Conservation (phyloP, 2,888 invertebrate genomes). For the Dryadula phaetusa region DNA sequence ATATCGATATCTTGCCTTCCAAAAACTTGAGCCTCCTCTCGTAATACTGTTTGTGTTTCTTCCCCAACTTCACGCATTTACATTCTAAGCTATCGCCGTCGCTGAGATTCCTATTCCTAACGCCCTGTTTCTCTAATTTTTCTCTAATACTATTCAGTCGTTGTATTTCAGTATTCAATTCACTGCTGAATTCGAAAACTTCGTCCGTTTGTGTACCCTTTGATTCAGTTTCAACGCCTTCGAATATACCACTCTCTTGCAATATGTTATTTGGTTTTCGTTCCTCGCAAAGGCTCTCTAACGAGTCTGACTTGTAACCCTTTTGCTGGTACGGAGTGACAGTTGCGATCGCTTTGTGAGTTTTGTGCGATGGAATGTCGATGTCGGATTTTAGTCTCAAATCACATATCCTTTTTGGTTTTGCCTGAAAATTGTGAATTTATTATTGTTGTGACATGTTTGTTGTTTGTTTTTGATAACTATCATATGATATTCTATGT, state of each 20-base stretch:
- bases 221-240: constrained; percentile 81
- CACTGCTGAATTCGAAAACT: constrained; percentile 78
- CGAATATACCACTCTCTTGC: constrained; percentile 90
- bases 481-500: constrained; percentile 10
- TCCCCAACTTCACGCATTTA: constrained; percentile 80
- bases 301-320: constrained; percentile 76
- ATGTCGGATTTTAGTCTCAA: constrained; percentile 70
- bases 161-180: constrained; percentile 85
- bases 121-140: constrained; percentile 85
- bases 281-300: constrained; percentile 78
- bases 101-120: constrained; percentile 78
- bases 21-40: constrained; percentile 86
- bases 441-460: constrained; percentile 25
- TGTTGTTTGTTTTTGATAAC: constrained; percentile 20
- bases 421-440: constrained; percentile 61
- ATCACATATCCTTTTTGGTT: constrained; percentile 76
- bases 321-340: constrained; percentile 86
- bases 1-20: constrained; percentile 86
- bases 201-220: constrained; percentile 85
- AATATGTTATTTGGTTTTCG: constrained; percentile 83
- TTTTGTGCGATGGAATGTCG: constrained; percentile 73
- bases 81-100: constrained; percentile 77
- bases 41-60: constrained; percentile 86
- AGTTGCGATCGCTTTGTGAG: constrained; percentile 85
- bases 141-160: constrained; percentile 86